Percentiles rank a stretch among this genome's conserved stretches.
These are phyloP conservation scores for Hemiprocne comata DNA, from an alignment of 2,113 vertebrate genomes.

Conservation along the genomic window DNA sequence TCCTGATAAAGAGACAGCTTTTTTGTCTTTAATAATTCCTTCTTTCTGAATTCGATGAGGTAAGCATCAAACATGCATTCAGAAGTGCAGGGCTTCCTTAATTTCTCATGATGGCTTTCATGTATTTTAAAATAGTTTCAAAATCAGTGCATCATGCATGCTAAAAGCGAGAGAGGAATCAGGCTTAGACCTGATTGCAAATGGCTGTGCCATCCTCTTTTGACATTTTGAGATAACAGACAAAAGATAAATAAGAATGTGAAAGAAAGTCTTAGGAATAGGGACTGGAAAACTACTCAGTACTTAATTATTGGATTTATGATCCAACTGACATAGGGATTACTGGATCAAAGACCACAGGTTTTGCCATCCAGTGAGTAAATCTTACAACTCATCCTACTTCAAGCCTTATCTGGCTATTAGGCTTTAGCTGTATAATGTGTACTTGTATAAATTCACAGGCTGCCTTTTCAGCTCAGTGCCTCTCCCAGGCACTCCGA, in stretches of 20 bases:
- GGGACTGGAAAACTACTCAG: neutral
- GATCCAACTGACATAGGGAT: neutral
- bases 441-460: neutral
- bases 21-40: constrained; percentile 34
- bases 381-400: neutral
- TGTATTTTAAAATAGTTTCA: constrained; percentile 2
- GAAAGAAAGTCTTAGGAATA: neutral
- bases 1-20: constrained; percentile 42
- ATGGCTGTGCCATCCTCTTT: neutral
- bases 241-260: neutral
- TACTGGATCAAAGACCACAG: neutral
- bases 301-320: neutral
- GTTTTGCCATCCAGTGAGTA: neutral
- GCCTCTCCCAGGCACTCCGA: neutral
- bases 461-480: neutral
- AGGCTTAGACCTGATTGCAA: neutral
- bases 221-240: neutral
- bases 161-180: constrained; percentile 9
- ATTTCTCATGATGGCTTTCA: neutral
- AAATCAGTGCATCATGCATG: neutral
- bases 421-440: neutral
- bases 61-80: neutral
- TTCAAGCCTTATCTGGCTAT: neutral
- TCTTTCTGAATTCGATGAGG: neutral
- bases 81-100: neutral